Conservation (phyloP, 2,797 vertebrate genomes). For the Podarcis lilfordi region DNA sequence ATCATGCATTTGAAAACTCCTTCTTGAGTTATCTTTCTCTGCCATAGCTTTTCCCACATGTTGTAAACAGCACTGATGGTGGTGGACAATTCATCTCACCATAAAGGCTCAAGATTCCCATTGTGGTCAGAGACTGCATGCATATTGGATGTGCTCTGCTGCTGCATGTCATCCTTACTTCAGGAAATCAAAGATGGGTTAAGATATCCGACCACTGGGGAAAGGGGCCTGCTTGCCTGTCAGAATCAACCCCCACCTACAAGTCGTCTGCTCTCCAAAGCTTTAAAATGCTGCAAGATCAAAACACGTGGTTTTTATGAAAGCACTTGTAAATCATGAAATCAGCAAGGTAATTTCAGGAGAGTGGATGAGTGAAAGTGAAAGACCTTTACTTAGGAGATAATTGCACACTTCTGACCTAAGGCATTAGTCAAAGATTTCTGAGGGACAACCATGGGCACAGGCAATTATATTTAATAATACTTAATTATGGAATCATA, state of each 20-base stretch:
- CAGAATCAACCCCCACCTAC: background rate
- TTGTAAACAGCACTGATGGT: background rate
- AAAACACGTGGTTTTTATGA: constrained; percentile 28
- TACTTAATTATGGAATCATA: constrained; percentile 70
- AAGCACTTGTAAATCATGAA: constrained; percentile 40
- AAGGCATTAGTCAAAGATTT: constrained; percentile 50
- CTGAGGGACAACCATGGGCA: constrained; percentile 28
- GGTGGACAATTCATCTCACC: background rate
- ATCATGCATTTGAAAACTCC: background rate
- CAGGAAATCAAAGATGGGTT: background rate
- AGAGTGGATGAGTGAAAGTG: constrained; percentile 50
- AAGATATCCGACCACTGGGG: background rate
- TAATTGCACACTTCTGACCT: constrained; percentile 66
- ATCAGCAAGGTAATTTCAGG: constrained; percentile 51
- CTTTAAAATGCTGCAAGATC: constrained; percentile 4
- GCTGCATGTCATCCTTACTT: background rate
- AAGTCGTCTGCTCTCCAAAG: background rate
- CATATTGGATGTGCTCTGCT: background rate
- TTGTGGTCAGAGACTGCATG: background rate
- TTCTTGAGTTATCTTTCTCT: background rate
- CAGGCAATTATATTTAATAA: constrained; percentile 68
- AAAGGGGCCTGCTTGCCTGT: background rate
- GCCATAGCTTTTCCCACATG: background rate
- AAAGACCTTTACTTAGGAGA: constrained; percentile 55
- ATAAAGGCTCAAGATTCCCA: background rate